Percentiles rank a stretch among this genome's conserved stretches.
These are phyloP conservation scores for Anoura caudifer DNA, from an alignment of 2,113 vertebrate genomes.

Conservation along the genomic window DNA sequence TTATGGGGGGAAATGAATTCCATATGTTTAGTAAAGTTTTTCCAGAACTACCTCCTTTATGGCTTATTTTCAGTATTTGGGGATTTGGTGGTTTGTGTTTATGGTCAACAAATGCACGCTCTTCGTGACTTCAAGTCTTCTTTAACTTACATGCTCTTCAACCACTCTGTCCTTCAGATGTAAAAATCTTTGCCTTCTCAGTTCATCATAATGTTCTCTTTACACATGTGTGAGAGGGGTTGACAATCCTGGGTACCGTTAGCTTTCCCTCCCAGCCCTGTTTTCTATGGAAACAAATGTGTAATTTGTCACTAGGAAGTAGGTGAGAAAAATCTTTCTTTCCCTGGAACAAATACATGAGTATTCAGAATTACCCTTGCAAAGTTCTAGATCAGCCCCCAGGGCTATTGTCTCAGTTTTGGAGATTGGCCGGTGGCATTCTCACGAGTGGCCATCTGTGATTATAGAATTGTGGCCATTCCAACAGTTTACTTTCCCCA, in stretches of 20 bases:
- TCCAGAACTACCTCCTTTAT: conserved; percentile 41
- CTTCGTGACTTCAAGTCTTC: conserved; percentile 21
- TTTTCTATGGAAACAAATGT: not conserved
- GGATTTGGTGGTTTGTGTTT: conserved; percentile 57
- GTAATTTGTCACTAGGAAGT: not conserved
- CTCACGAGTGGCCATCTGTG: conserved; percentile 1
- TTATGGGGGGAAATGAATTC: conserved; percentile 70
- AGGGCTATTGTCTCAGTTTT: not conserved
- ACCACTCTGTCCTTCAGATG: not conserved
- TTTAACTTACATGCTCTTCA: not conserved
- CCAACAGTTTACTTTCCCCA: conserved; percentile 43
- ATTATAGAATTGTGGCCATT: conserved; percentile 39
- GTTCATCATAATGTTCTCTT: not conserved
- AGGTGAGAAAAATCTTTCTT: not conserved
- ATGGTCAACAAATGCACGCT: conserved; percentile 46
- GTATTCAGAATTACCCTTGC: not conserved
- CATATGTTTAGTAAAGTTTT: conserved; percentile 58
- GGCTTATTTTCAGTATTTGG: conserved; percentile 38
- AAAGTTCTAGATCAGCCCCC: not conserved
- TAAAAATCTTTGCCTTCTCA: conserved; percentile 27
- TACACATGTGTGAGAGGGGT: not conserved
- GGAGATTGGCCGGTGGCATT: conserved; percentile 29
- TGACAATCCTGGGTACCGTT: not conserved
- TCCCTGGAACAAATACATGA: not conserved
- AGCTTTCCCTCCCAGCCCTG: not conserved